Evolutionary conservation across 1,140 invertebrate genomes (phyloP), one percentile per base, ranked within the genome.

Genomic region (Batillaria attramentaria): DNA sequence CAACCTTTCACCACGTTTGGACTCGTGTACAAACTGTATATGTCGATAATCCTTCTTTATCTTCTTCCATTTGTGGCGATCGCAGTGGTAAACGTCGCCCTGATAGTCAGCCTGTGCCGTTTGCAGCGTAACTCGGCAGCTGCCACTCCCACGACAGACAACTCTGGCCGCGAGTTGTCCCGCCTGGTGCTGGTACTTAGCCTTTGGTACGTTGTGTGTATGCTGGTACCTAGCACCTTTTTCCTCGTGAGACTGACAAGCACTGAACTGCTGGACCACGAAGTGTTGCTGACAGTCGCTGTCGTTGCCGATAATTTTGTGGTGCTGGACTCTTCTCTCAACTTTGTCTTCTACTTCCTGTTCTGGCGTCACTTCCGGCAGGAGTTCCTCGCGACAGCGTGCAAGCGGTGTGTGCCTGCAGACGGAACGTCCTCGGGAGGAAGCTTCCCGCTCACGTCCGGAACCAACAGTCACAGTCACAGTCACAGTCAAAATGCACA

Each of bases 311-410:
- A 75, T 57, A 75, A 50, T 8, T 24, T 75, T 50, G 73, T 75
- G 54, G 37, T 60, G 18, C 35, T 62, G 54, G 31, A 57, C 54
- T 37, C 33, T 57, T 60, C 46, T 28, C 41, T 57, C 73, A 75
- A 75, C 73, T 75, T 60, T n/a, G 3, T 75, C 73, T 75, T 75
- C 54, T 75, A 75, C 73, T 75, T 75, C 73, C 54, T 75, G 54
- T 57, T 75, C 54, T 75, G 73, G 73, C 33, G 73, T 8, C 73
- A 50, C 33, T 75, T 62, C 54, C 2, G 54, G 24, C 54, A 62
- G 35, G 54, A 3, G 35, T 4, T 75, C 31, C 72, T 74, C 31
- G 3, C n/a, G 31, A 60, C 35, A 54, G 31, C 43, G 0, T 69
- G 66, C 28, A 33, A 35, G 3, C 50, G n/a, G 2, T 8, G 54